phyloP scores from a whole-genome alignment of 2,888 invertebrate species.

The Gymnoscelis rufifasciata region DNA sequence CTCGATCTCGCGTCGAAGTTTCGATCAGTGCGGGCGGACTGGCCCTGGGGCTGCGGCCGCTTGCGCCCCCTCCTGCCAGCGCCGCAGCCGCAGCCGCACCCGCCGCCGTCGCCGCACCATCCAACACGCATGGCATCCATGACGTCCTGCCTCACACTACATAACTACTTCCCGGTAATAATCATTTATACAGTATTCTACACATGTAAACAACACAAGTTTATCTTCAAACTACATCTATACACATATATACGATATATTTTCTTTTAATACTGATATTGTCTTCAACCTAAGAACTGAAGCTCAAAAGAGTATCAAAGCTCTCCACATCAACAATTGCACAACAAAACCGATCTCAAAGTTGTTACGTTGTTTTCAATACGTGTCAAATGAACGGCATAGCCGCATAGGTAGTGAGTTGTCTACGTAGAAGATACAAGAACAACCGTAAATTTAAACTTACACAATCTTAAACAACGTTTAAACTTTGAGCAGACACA shows the following conservation, averaged over 20 bases:
- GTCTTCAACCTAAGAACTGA: too few relatives aligned
- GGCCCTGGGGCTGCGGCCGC: conserved; percentile 35
- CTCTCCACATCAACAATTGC: background rate
- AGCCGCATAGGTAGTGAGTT: too few relatives aligned
- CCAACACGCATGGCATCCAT: conserved; percentile 67
- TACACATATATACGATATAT: too few relatives aligned
- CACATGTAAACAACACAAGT: too few relatives aligned
- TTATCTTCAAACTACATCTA: too few relatives aligned
- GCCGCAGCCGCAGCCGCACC: conserved; percentile 30
- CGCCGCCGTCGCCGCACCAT: conserved; percentile 61
- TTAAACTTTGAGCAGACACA: background rate
- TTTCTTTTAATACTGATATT: too few relatives aligned
- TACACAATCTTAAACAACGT: conserved; percentile 1
- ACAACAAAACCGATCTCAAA: background rate
- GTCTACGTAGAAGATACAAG: background rate
- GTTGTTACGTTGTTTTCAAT: too few relatives aligned
- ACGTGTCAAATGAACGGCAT: too few relatives aligned
- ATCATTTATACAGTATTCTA: conserved; percentile 1
- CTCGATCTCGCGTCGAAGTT: conserved; percentile 75
- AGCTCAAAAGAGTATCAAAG: background rate
- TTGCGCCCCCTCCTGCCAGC: conserved; percentile 52
- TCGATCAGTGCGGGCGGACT: conserved; percentile 70
- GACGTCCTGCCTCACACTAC: conserved; percentile 27
- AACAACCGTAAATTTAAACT: background rate
- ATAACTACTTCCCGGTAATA: conserved; percentile 24